phyloP scores from a whole-genome alignment of 1,140 invertebrate species.

The Dendrolimus kikuchii region DNA sequence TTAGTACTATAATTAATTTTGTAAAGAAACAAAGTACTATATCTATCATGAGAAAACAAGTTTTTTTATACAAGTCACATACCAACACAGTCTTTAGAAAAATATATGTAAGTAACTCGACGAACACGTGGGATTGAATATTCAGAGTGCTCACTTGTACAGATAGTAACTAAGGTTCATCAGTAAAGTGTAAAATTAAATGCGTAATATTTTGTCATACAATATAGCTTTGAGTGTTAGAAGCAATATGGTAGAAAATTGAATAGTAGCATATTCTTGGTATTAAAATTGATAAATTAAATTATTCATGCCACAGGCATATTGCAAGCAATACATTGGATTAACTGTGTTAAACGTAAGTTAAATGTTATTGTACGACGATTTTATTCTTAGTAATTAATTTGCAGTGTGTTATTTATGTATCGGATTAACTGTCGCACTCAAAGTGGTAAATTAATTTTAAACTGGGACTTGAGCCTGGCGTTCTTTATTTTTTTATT shows the following conservation, averaged over 20 bases:
- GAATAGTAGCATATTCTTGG: slow-evolving; percentile 20
- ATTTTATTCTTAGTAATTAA: neutral
- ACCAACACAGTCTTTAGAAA: no score
- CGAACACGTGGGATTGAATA: no score
- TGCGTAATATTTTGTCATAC: slow-evolving; percentile 57
- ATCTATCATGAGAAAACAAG: no score
- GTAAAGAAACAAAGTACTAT: no score
- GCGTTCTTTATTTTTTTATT: no score
- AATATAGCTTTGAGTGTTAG: slow-evolving; percentile 54
- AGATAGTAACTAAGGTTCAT: slow-evolving; percentile 5
- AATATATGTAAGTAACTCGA: no score
- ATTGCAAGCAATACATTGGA: slow-evolving; percentile 18
- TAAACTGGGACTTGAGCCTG: no score
- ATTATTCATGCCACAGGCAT: slow-evolving; percentile 19
- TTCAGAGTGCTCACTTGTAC: slow-evolving; percentile 6
- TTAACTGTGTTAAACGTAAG: slow-evolving; percentile 28
- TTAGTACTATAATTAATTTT: no score
- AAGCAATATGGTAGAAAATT: slow-evolving; percentile 19
- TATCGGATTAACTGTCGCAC: no score
- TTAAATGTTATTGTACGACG: slow-evolving; percentile 17
- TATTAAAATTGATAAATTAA: slow-evolving; percentile 20
- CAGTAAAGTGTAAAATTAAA: slow-evolving; percentile 21
- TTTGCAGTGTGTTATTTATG: neutral
- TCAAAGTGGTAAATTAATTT: no score
- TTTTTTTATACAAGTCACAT: no score